Conservation (phyloP, 2,797 vertebrate species). For the Notamacropus eugenii region DNA sequence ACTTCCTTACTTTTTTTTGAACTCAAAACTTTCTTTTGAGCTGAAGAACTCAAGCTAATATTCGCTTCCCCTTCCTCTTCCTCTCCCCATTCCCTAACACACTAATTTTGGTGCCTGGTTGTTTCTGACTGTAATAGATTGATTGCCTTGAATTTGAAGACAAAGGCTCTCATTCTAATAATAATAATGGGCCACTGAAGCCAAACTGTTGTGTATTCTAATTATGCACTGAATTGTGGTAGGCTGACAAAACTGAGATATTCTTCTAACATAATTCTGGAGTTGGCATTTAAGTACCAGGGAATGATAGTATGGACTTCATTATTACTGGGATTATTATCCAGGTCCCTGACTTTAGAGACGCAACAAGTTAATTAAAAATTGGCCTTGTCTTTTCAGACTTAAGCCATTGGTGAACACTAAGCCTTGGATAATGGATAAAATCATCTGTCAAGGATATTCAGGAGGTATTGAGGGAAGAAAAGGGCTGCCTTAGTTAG, state of each 20-base stretch:
- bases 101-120: not conserved
- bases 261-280: not conserved
- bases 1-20: not conserved
- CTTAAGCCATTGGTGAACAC: slow-evolving; percentile 7
- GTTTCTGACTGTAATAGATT: slow-evolving; percentile 18
- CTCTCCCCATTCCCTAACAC: not conserved
- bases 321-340: not conserved
- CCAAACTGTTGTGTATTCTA: not conserved
- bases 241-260: not conserved
- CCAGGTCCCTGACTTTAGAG: not conserved
- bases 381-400: not conserved
- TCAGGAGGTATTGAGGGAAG: slow-evolving; percentile 6
- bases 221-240: not conserved
- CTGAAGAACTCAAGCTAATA: not conserved
- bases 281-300: not conserved
- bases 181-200: not conserved
- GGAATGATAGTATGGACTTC: not conserved
- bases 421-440: slow-evolving; percentile 23
- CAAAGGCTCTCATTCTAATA: not conserved
- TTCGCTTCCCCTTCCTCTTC: not conserved
- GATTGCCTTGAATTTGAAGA: slow-evolving; percentile 3
- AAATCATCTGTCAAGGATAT: slow-evolving; percentile 14
- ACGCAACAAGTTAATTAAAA: slow-evolving; percentile 17
- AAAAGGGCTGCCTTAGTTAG: not conserved
- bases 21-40: not conserved